These are phyloP conservation scores for Dysmachus trigonus DNA, from an alignment of 2,888 invertebrate genomes.

Conservation along the genomic window DNA sequence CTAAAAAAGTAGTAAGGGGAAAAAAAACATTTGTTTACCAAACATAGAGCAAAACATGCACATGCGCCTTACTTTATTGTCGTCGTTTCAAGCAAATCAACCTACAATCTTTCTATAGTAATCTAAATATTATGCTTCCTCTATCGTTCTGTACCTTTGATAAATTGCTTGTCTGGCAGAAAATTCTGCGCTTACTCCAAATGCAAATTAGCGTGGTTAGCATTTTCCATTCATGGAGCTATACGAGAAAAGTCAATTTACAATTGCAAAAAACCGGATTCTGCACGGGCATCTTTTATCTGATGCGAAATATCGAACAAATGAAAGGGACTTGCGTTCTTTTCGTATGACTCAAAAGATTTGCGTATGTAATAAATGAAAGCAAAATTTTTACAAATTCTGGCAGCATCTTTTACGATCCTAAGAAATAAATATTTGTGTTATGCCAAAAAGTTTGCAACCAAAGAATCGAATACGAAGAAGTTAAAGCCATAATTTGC, in stretches of 20 bases:
- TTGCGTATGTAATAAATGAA: background rate
- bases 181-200: background rate
- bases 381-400: background rate
- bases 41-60: background rate
- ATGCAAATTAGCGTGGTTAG: background rate
- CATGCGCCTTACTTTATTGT: background rate
- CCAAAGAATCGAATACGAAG: background rate
- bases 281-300: background rate
- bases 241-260: background rate
- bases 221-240: background rate
- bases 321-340: background rate
- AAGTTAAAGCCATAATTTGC: background rate
- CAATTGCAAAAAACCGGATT: background rate
- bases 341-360: background rate
- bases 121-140: background rate
- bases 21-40: background rate
- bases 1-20: background rate
- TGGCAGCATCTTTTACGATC: background rate
- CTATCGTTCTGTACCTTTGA: background rate
- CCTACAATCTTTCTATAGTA: background rate
- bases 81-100: background rate
- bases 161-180: background rate
- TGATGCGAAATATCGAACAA: background rate
- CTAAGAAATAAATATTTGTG: background rate
- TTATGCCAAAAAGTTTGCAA: background rate